phyloP scores from a whole-genome alignment of 1,140 invertebrate species.

The Cydia splendana region DNA sequence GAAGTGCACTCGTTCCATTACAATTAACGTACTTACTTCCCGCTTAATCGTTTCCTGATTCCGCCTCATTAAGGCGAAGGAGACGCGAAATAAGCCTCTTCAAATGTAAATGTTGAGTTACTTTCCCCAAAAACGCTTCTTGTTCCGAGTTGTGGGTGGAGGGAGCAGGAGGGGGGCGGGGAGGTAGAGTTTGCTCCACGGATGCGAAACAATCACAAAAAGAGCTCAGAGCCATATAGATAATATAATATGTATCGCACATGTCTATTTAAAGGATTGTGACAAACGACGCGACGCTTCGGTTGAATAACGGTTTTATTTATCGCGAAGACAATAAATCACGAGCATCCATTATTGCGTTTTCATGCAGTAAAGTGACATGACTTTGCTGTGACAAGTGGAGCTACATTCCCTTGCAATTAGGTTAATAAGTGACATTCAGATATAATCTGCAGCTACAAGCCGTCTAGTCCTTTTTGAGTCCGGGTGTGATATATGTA shows the following conservation, averaged over 20 bases:
- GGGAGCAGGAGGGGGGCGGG: background rate
- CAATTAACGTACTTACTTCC: background rate
- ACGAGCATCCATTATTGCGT: background rate
- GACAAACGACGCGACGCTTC: conserved; percentile 2
- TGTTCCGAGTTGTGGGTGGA: background rate
- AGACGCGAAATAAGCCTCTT: conserved; percentile 6
- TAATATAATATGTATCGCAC: conserved; percentile 13
- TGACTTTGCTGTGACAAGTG: background rate
- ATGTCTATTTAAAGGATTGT: conserved; percentile 14
- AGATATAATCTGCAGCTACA: too few relatives aligned
- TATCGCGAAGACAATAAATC: background rate
- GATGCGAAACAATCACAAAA: conserved; percentile 8
- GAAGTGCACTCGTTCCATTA: background rate
- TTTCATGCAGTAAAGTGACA: background rate
- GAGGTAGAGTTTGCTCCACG: background rate
- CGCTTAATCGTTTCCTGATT: conserved; percentile 21
- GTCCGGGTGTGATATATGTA: too few relatives aligned
- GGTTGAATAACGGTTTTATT: conserved; percentile 17
- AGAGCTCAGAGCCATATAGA: conserved; percentile 10
- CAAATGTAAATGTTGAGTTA: conserved; percentile 29
- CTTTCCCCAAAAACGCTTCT: conserved; percentile 20
- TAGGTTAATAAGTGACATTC: too few relatives aligned
- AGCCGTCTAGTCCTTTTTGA: too few relatives aligned
- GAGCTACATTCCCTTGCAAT: background rate
- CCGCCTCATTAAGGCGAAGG: conserved; percentile 15